A percentile compares a stretch with the other conserved stretches of the same genome.
Evolutionary conservation across 2,113 vertebrate genomes (phyloP).

Genomic region (Oenanthe oenanthe): DNA sequence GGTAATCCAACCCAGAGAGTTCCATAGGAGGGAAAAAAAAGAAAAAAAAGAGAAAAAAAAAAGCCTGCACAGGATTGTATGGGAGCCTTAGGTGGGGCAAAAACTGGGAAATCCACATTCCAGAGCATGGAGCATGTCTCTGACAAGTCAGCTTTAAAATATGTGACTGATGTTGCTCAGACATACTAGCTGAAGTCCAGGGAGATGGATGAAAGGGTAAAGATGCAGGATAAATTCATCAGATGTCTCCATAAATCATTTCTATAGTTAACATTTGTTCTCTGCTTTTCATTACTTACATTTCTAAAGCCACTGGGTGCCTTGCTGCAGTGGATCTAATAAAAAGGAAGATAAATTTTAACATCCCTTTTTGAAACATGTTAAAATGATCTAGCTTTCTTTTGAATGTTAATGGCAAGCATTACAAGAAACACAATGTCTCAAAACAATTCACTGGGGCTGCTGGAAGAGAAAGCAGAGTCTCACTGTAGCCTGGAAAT

Average conservation of each 20-base stretch:
- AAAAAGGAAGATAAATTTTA: slow-evolving; percentile 61
- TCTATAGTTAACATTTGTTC: slow-evolving; percentile 40
- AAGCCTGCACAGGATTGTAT: background rate
- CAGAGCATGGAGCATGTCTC: background rate
- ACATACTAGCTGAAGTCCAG: slow-evolving; percentile 7
- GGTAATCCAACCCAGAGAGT: background rate
- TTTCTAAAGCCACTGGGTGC: slow-evolving; percentile 48
- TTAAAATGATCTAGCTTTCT: slow-evolving; percentile 48
- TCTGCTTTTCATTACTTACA: slow-evolving; percentile 54
- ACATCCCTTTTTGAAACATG: slow-evolving; percentile 45
- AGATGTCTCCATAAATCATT: slow-evolving; percentile 60
- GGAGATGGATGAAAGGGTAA: slow-evolving; percentile 47
- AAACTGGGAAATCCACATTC: slow-evolving; percentile 46
- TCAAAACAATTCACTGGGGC: background rate
- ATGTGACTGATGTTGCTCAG: slow-evolving; percentile 1
- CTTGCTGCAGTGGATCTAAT: slow-evolving; percentile 38
- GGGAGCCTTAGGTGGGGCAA: background rate
- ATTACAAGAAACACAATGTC: background rate
- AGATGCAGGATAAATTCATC: slow-evolving; percentile 57
- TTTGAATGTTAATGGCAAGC: slow-evolving; percentile 28
- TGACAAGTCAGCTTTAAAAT: background rate
- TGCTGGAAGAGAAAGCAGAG: background rate
- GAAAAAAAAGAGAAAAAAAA: background rate
- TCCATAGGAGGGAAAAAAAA: fast-evolving
- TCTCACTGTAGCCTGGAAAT: background rate